Conservation (phyloP, 2,888 invertebrate species). For the Steinernema scapterisci region DNA sequence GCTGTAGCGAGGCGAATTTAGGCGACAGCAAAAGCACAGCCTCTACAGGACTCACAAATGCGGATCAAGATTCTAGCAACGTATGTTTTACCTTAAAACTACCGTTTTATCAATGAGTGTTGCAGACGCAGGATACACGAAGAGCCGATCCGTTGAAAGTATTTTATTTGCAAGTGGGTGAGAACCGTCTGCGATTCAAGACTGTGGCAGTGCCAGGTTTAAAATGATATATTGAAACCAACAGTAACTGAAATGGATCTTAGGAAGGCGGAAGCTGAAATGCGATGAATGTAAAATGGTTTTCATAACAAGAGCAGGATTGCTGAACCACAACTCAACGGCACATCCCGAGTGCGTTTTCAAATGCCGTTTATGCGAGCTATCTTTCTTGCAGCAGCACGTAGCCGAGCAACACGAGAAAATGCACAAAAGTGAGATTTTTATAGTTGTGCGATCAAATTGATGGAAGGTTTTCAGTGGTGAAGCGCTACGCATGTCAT, state of each 20-base stretch:
- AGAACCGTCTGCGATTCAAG: background rate
- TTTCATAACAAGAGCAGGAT: background rate
- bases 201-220: background rate
- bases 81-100: too few species aligned
- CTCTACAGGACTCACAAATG: too few species aligned
- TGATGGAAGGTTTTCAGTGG: background rate
- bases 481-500: background rate
- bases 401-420: background rate
- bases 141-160: conserved; percentile 1
- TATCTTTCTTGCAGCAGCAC: background rate
- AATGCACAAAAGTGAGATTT: background rate
- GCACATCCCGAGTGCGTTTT: background rate
- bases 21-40: too few species aligned
- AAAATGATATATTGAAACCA: background rate
- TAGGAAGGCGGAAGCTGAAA: background rate
- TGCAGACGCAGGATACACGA: too few species aligned
- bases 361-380: background rate
- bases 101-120: too few species aligned
- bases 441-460: too few species aligned
- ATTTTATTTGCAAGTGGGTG: conserved; percentile 11
- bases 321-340: background rate
- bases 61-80: too few species aligned
- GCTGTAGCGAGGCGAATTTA: too few species aligned
- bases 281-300: background rate
- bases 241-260: background rate